Percentiles rank a stretch among this genome's conserved stretches.
phyloP scores from a whole-genome alignment of 2,888 invertebrate species.

The Leuctra nigra region DNA sequence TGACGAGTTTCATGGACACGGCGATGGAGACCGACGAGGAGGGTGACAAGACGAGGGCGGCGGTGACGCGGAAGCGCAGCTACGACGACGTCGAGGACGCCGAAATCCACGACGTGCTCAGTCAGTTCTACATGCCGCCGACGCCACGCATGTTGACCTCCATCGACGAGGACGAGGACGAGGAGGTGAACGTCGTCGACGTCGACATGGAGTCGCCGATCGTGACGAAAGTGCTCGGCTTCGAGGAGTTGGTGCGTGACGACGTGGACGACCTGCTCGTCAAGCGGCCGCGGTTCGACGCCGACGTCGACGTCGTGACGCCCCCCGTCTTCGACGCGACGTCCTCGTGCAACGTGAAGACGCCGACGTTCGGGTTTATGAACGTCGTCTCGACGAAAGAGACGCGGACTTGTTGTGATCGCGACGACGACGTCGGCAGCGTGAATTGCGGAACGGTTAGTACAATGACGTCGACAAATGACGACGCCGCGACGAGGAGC shows the following conservation, averaged over 20 bases:
- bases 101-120: constrained; percentile 61
- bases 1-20: constrained; percentile 33
- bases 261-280: not conserved
- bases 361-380: not conserved
- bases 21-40: constrained; percentile 43
- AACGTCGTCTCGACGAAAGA: not conserved
- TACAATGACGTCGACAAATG: not conserved
- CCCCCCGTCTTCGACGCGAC: not conserved
- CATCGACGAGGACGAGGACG: constrained; percentile 50
- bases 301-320: not conserved
- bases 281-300: constrained; percentile 23
- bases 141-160: constrained; percentile 60
- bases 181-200: constrained; percentile 39
- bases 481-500: not conserved
- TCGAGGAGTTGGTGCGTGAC: constrained; percentile 5
- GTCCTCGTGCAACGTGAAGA: not conserved
- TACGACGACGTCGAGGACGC: constrained; percentile 59
- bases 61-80: constrained; percentile 37
- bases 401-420: not conserved
- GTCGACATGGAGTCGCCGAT: constrained; percentile 32
- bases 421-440: not conserved
- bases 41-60: constrained; percentile 41
- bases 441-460: constrained; percentile 15
- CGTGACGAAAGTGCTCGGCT: constrained; percentile 9
- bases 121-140: constrained; percentile 63